phyloP scores from a whole-genome alignment of 2,113 vertebrate species.

The Noturus placidus region DNA sequence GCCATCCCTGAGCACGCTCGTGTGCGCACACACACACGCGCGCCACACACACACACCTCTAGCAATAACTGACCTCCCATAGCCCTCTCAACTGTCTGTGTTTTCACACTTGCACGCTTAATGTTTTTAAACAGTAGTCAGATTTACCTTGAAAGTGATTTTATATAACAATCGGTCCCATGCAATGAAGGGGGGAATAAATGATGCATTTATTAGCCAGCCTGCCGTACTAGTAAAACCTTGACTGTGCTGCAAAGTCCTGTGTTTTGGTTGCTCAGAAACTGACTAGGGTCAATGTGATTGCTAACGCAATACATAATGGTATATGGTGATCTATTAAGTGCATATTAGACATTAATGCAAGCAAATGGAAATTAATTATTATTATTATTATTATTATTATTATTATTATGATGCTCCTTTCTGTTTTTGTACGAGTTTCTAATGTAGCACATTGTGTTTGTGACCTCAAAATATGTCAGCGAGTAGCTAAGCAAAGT shows the following conservation, averaged over 20 bases:
- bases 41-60: constrained; percentile 26
- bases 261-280: neutral
- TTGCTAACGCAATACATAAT: neutral
- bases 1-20: constrained; percentile 67
- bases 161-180: neutral
- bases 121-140: neutral
- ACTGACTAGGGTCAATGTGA: neutral
- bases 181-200: neutral
- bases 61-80: constrained; percentile 44
- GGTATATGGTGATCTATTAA: neutral
- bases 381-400: too few species aligned
- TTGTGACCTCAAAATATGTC: neutral
- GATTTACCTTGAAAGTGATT: neutral
- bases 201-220: neutral
- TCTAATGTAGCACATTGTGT: neutral
- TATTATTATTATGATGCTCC: too few species aligned
- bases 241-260: neutral
- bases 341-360: neutral
- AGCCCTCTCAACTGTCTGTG: constrained; percentile 21
- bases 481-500: neutral
- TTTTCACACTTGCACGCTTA: neutral
- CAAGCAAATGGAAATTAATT: neutral
- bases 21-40: constrained; percentile 45
- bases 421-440: neutral
- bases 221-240: neutral